A percentile compares a stretch with the other conserved stretches of the same genome.
Conservation (phyloP, 30 jellyfish, hydroid and myxozoan genomes). For the Haliclystus octoradiatus region DNA sequence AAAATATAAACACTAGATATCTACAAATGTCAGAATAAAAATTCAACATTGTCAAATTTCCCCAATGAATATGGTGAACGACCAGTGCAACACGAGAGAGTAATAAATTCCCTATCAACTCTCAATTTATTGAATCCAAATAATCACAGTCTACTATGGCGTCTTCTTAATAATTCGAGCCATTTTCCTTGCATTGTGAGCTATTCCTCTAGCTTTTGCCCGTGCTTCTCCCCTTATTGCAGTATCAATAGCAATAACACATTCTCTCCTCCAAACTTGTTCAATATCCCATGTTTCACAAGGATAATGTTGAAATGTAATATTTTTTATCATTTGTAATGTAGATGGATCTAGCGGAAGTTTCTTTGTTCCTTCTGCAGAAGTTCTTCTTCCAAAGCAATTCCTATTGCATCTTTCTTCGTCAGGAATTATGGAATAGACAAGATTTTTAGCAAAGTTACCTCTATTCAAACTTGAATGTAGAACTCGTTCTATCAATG, state of each 20-base stretch:
- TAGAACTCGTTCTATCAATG: conserved; percentile 27
- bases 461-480: conserved; percentile 79
- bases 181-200: too few relatives aligned
- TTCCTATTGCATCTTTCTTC: conserved; percentile 71
- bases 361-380: conserved; percentile 60
- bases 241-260: conserved; percentile 93
- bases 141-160: too few relatives aligned
- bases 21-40: too few relatives aligned
- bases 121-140: too few relatives aligned
- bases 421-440: conserved; percentile 39
- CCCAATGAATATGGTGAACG: too few relatives aligned
- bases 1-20: too few relatives aligned
- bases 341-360: conserved; percentile 62
- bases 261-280: conserved; percentile 74
- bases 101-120: too few relatives aligned
- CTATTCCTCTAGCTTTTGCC: too few relatives aligned
- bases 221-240: conserved; percentile 86
- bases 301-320: conserved; percentile 66
- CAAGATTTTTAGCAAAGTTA: conserved; percentile 80
- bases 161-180: too few relatives aligned
- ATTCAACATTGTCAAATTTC: too few relatives aligned
- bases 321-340: conserved; percentile 41
- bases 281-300: conserved; percentile 56
- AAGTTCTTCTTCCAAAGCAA: conserved; percentile 85
- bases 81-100: too few relatives aligned